Percentiles rank a stretch among this genome's conserved stretches.
Evolutionary conservation across 2,113 vertebrate genomes (phyloP).

Genomic region (Pelecanoides urinatrix): DNA sequence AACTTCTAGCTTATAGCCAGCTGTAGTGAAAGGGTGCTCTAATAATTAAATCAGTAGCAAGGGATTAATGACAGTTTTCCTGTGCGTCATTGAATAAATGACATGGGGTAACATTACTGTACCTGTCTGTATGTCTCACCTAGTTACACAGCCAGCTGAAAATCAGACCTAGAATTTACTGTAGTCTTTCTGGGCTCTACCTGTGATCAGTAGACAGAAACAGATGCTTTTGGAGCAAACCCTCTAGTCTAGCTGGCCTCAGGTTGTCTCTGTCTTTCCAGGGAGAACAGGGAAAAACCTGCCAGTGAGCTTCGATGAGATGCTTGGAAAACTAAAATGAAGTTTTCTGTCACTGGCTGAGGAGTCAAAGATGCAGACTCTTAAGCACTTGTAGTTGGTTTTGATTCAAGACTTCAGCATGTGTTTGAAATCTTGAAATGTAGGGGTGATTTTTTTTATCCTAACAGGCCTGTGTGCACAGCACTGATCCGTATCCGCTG

Average conservation of each 20-base stretch:
- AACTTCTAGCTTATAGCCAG: not conserved
- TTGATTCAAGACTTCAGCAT: not conserved
- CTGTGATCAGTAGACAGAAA: not conserved
- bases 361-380: not conserved
- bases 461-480: rapidly evolving
- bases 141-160: not conserved
- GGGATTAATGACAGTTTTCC: not conserved
- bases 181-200: not conserved
- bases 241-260: not conserved
- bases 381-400: not conserved
- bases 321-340: not conserved
- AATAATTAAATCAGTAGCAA: not conserved
- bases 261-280: not conserved
- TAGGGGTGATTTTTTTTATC: not conserved
- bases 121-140: not conserved
- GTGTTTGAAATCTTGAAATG: not conserved
- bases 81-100: not conserved
- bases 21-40: not conserved
- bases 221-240: not conserved
- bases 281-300: not conserved
- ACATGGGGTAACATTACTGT: not conserved
- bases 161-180: not conserved
- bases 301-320: not conserved
- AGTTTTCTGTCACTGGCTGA: not conserved
- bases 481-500: not conserved